Base-by-base conservation (phyloP, 2,113 vertebrate species). In the Laticauda colubrina region DNA sequence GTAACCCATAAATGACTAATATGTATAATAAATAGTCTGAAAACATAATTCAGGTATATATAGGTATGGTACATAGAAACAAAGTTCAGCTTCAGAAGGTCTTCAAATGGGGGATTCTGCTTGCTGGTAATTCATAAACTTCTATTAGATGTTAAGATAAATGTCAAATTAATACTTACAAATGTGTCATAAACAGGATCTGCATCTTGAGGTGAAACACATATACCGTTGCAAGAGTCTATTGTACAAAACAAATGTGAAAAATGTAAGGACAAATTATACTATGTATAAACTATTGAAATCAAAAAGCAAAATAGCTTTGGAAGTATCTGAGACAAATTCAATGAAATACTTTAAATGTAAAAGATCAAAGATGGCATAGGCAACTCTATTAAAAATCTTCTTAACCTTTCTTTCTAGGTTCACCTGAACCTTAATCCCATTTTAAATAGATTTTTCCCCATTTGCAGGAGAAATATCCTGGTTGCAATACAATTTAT, bases 211-310 rank as follows among this genome's bases (percentile, higher is more conserved):
- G 91, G 86, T 55, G 93, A 94, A 93, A 7, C 39, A 86, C 39
- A 92, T 39, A 5, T 2, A 87, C 23, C 94, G 91, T 85, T 69
- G 59, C 91, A 91, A 86, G 45, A 88, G 87, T 95, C 96, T 94
- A 89, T 4, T 9, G 85, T 2, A 86, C n/a, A 95, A 96, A 95
- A 96, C 15, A 94, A 86, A 94, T 43, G 53, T 75, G 45, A 91
- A 0, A 93, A 53, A 88, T 0, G 81, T 88, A 43, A 48, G 12
- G 59, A 48, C 18, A 43, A 81, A 81, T 81, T 34, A 88, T 56
- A 88, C 11, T 7, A 53, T 51, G 5, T 92, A 26, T 34, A 92
- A 92, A 9, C 21, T 3, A 88, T 11, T 54, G 21, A 29, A 51
- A 26, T 5, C 8, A 92, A 24, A 87, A 88, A 29, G 34, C 21